Base-by-base conservation (phyloP, 1,140 invertebrate species). In the Penaeus japonicus region DNA sequence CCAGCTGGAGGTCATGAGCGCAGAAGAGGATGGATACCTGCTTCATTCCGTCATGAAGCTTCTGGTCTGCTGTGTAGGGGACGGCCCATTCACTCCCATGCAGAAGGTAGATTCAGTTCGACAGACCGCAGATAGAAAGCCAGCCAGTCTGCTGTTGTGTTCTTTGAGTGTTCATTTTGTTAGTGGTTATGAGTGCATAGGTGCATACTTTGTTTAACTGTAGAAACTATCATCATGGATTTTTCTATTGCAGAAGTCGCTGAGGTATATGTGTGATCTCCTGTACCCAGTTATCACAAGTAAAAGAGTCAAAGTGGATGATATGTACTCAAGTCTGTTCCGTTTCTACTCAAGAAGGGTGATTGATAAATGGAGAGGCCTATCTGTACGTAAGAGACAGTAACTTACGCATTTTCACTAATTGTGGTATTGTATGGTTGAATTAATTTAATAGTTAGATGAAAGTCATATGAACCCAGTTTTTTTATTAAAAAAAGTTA, bases 1-100 rank as follows among this genome's bases (percentile, higher is more conserved):
- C 47, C 77, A 79, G 77, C 54, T 79, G 7, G 10, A 79, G 10
- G 39, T 53, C 27, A 0, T 79, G 2, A 4, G 32, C 53, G 39
- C 47, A 17, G 77, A 79, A 54, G 47, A 79, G 39, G 77, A 79
- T 79, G 77, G 39, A 27, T 54, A 53, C 54, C 5, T 79, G 27
- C 32, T 79, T 20, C 77, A 79, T 5, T 79, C 77, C 24, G 77
- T 79, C n/a, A 79, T 79, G 77, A 79, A 79, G 39, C 39, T 79
- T 10, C 4, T 79, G 39, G 77, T 53, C n/a, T 79, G 47, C 22
- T 79, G 77, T 22, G 24, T 79, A 53, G 32, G 32, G 0, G 5
- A 79, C 53, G 77, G 54, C 4, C 77, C 77, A 35, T 53, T 79
- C 22, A n/a, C 39, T 27, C 39, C 77, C 17, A 22, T 22, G 39